Evolutionary conservation across 92 coral and sea anemone species (phyloP), one percentile per base, ranked within the genome.

Genomic region (Porites divaricata): DNA sequence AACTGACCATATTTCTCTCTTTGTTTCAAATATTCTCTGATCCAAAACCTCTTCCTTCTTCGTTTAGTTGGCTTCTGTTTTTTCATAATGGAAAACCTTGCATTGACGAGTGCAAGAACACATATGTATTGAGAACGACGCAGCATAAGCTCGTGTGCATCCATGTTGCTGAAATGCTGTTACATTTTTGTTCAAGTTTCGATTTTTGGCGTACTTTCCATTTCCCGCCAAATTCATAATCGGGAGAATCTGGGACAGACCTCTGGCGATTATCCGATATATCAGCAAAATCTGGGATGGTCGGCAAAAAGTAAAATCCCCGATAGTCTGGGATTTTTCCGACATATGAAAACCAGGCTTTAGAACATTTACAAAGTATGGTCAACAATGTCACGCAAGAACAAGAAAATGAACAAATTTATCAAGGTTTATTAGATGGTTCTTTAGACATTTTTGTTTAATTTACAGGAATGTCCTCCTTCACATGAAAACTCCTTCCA

Each of bases 21-120:
- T 56, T 85, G 73, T 52, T 89, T 85, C 53, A 85, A 67, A 24
- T 63, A 77, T 58, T 83, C 88, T 35, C 87, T 84, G 67, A 89
- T 48, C 89, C 93, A 84, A 75, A 85, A 85, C 74, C 87, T 74
- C 67, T 75, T 67, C 19, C 80, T 89, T 63, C 45, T 67, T 74
- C 83, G 79, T 54, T 89, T 89, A 15, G 70, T 19, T 16, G 68
- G 61, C 70, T 24, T 76, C 66, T 75, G 75, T 15, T 67, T 8
- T 64, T 83, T 51, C 9, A 67, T 24, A 16, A 74, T 14, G 62
- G 81, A 63, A 83, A 83, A 70, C 78, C 78, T 81, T 71, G 64
- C 87, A 8, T 83, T 83, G 7, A 83, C 81, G 65, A 83, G 87
- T 52, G 87, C 87, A 52, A 83, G 87, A 51, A 75, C n/a, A 83